Evolutionary conservation across 2,888 invertebrate species (phyloP).

Genomic region (Selenia dentaria): DNA sequence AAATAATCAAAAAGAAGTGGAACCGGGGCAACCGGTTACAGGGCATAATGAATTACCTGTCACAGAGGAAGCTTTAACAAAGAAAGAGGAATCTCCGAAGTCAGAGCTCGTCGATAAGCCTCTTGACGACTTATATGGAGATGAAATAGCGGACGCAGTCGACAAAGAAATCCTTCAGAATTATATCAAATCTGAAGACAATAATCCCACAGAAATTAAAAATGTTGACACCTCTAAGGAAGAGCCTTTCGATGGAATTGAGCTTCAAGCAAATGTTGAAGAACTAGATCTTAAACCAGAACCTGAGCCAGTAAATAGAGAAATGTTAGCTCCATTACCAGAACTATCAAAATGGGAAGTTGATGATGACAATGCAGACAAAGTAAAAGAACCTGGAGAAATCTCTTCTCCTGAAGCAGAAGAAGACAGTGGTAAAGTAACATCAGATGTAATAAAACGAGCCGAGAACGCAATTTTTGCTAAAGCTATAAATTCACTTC

Average conservation of each 20-base stretch:
- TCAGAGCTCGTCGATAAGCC: constrained; percentile 41
- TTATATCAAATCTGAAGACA: constrained; percentile 75
- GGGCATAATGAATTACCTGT: constrained; percentile 33
- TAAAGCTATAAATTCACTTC: constrained; percentile 92
- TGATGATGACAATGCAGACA: constrained; percentile 82
- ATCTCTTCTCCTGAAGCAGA: constrained; percentile 74
- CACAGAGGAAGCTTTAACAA: constrained; percentile 36
- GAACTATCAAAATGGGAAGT: constrained; percentile 96
- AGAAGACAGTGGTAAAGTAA: constrained; percentile 88
- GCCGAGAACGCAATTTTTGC: constrained; percentile 97
- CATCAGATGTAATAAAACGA: constrained; percentile 94
- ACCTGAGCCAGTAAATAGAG: constrained; percentile 69
- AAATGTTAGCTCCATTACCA: constrained; percentile 89
- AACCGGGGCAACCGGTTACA: constrained; percentile 3
- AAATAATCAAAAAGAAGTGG: neutral
- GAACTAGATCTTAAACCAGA: constrained; percentile 83
- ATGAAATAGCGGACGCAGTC: constrained; percentile 79
- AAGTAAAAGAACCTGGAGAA: constrained; percentile 74
- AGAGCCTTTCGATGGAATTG: constrained; percentile 82
- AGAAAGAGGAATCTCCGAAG: constrained; percentile 35
- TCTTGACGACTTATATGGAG: constrained; percentile 78
- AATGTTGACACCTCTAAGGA: constrained; percentile 72
- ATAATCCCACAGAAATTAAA: constrained; percentile 44
- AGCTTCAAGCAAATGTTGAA: constrained; percentile 83
- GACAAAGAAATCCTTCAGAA: constrained; percentile 84